phyloP scores from a whole-genome alignment of 2,888 invertebrate genomes.

The Rutpela maculata region DNA sequence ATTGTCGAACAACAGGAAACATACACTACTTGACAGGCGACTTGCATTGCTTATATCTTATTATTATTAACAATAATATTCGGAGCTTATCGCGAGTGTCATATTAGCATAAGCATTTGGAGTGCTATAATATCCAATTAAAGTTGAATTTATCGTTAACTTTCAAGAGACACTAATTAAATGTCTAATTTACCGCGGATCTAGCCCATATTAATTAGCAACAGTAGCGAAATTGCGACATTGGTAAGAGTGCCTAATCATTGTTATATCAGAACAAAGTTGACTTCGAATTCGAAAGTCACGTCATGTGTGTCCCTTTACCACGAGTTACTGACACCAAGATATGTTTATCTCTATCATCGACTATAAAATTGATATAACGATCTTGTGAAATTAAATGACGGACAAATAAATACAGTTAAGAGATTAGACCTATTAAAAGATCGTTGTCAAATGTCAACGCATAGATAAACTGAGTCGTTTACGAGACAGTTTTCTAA shows the following conservation, averaged over 20 bases:
- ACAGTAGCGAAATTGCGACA: background rate
- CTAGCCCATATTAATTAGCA: slow-evolving; percentile 4
- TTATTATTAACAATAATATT: background rate
- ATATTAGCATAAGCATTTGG: slow-evolving; percentile 13
- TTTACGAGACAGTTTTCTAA: background rate
- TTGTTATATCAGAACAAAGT: slow-evolving; percentile 7
- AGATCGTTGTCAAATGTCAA: slow-evolving; percentile 2
- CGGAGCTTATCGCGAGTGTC: background rate
- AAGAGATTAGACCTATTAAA: background rate
- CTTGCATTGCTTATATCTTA: background rate
- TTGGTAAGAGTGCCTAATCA: background rate
- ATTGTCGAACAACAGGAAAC: background rate
- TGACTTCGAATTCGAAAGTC: slow-evolving; percentile 28
- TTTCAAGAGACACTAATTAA: slow-evolving; percentile 1
- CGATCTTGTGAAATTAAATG: background rate
- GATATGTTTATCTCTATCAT: background rate
- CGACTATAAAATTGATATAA: background rate
- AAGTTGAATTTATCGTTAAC: background rate
- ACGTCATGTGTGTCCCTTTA: slow-evolving; percentile 19
- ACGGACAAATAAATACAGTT: background rate
- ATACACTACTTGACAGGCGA: background rate
- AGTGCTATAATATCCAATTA: background rate
- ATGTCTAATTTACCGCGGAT: slow-evolving; percentile 9
- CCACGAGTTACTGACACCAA: background rate
- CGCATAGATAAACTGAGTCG: background rate